Percentiles rank a stretch among this genome's conserved stretches.
phyloP scores from a whole-genome alignment of 2,797 vertebrate genomes.

The Anableps anableps region DNA sequence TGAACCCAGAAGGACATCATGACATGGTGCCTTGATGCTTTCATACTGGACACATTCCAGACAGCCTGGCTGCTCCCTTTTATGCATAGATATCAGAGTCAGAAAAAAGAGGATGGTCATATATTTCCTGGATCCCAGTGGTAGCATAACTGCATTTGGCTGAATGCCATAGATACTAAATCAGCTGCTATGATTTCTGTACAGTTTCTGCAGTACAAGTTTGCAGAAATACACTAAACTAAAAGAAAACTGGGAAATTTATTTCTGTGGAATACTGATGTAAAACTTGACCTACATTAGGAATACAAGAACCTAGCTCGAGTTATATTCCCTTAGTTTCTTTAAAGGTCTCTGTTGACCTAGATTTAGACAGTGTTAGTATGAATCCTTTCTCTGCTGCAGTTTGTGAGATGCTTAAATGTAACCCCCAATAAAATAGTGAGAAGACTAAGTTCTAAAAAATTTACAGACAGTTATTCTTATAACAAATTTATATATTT shows the following conservation, averaged over 20 bases:
- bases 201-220: conserved; percentile 21
- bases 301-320: background rate
- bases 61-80: conserved; percentile 38
- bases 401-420: background rate
- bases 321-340: background rate
- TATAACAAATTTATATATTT: background rate
- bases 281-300: conserved; percentile 22
- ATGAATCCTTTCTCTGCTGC: background rate
- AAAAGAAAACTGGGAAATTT: conserved; percentile 25
- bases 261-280: conserved; percentile 20
- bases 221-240: conserved; percentile 29
- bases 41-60: conserved; percentile 48
- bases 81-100: conserved; percentile 26
- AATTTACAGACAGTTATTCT: background rate
- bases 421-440: background rate
- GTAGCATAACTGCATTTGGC: conserved; percentile 12
- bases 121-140: background rate
- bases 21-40: conserved; percentile 30
- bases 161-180: conserved; percentile 32
- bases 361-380: background rate
- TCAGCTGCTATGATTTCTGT: conserved; percentile 24
- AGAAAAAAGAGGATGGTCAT: conserved; percentile 10
- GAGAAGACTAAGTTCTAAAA: background rate
- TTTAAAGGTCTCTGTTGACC: background rate
- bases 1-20: conserved; percentile 60